Conservation (phyloP, 2,888 invertebrate species). For the Drosophila koepferae region DNA sequence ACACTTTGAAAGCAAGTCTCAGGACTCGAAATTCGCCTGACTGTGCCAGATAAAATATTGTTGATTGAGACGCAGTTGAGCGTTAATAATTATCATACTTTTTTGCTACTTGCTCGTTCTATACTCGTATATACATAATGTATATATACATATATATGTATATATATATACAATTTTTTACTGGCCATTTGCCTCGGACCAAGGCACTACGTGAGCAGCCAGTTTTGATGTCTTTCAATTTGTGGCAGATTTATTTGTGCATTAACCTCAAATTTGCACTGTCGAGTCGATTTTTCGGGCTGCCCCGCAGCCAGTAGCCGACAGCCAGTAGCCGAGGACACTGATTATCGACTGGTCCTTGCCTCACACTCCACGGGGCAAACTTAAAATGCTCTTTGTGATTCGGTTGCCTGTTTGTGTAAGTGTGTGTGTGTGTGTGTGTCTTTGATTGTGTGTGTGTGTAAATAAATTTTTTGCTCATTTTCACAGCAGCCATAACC, state of each 20-base stretch:
- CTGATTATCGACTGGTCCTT: conserved; percentile 65
- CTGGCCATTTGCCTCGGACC: conserved; percentile 3
- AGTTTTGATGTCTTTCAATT: conserved; percentile 73
- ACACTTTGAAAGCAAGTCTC: conserved; percentile 11
- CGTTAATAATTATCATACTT: conserved; percentile 75
- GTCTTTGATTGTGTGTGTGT: conserved; percentile 32
- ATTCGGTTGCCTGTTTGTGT: conserved; percentile 22
- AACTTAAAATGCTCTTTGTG: conserved; percentile 51
- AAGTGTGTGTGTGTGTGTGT: conserved; percentile 20
- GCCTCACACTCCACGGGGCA: not conserved
- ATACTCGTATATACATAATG: conserved; percentile 8
- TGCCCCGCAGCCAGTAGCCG: conserved; percentile 5
- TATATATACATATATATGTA: conserved; percentile 9
- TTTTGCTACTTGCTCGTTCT: conserved; percentile 34
- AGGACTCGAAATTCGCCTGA: conserved; percentile 33
- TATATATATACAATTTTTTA: conserved; percentile 10
- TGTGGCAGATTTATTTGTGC: conserved; percentile 77
- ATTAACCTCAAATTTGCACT: conserved; percentile 77
- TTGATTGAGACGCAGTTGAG: conserved; percentile 77
- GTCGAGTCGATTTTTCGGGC: conserved; percentile 55
- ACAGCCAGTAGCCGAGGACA: conserved; percentile 23
- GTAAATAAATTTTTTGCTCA: conserved; percentile 71
- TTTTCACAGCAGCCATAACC: conserved; percentile 55
- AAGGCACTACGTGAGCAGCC: conserved; percentile 50
- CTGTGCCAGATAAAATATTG: conserved; percentile 73